Base-by-base conservation (phyloP, 2,888 invertebrate genomes). In the Lasioglossum calceatum region DNA sequence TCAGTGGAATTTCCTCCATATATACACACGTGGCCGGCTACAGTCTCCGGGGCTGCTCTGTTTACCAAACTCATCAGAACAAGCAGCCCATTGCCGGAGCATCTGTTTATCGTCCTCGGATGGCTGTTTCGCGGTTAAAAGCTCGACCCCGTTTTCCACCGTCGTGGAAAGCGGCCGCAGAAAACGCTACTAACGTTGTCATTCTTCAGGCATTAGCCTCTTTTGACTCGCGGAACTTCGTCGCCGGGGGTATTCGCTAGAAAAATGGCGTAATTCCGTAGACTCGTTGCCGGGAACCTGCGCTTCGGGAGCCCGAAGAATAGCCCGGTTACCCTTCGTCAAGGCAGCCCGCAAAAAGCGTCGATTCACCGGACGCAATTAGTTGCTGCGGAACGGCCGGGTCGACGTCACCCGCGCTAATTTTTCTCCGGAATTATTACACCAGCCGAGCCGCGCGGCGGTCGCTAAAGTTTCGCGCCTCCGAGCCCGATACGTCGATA, bases 391-490 rank as follows among this genome's bases (percentile, higher is more conserved):
- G 39, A 77, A 27, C 44, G 50, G 58, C 76, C 50, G 50, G 8
- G 23, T 23, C 42, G 58, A n/a, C 39, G 44, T 79, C 39, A 32
- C 50, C 39, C 27, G 50, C 78, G 77, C 61, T 87, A 87, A 85
- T 82, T 84, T 84, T 74, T 74, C 73, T 67, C 58, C 71, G 80
- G 87, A 88, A 90, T 86, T 89, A 87, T 81, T 79, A 70, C 71
- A 79, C 75, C 64, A 32, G 61, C 27, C 61, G 19, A 32, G 61
- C 27, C 61, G 19, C 76, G 79, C 10, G 82, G 50, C 61, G 64
- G 64, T 85, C 81, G 86, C 90, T 16, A 87, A 91, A 91, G 87
- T 89, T 92, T 86, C 90, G 89, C 82, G 89, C 39, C 19, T 47
- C 23, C n/a, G 73, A 36, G 4, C 39, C 54, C 73, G 47, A 70